phyloP scores from a whole-genome alignment of 2,113 vertebrate genomes.

The Parus major region DNA sequence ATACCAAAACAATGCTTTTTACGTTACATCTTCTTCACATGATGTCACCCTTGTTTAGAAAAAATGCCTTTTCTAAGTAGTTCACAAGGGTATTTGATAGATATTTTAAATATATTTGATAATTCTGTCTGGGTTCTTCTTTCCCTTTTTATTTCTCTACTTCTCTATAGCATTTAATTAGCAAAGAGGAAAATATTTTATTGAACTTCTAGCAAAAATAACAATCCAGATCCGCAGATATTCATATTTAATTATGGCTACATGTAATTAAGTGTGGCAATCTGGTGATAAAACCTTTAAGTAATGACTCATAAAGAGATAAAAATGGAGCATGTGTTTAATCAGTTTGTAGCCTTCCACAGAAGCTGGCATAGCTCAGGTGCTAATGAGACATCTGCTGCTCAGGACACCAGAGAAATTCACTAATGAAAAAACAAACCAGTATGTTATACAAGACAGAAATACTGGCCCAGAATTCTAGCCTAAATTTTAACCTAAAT shows the following conservation, averaged over 20 bases:
- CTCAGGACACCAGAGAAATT: constrained; percentile 61
- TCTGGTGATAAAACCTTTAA: constrained; percentile 81
- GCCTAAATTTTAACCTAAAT: not conserved
- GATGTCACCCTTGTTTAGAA: not conserved
- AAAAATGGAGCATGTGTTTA: constrained; percentile 80
- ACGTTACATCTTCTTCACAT: not conserved
- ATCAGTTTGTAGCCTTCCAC: constrained; percentile 74
- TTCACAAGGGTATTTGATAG: not conserved
- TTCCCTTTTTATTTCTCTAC: not conserved
- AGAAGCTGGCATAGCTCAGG: constrained; percentile 73
- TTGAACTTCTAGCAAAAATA: constrained; percentile 59
- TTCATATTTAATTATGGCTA: constrained; percentile 76
- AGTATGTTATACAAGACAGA: not conserved
- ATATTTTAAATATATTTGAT: not conserved
- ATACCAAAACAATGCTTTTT: not conserved
- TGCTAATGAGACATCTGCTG: constrained; percentile 82
- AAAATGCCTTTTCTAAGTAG: not conserved
- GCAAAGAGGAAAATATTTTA: constrained; percentile 58
- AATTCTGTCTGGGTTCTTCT: not conserved
- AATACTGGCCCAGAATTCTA: not conserved
- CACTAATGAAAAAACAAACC: not conserved
- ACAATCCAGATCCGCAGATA: constrained; percentile 64
- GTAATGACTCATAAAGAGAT: constrained; percentile 80
- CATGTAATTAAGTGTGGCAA: constrained; percentile 77
- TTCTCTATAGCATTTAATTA: constrained; percentile 47